Conservation (phyloP, 2,113 vertebrate genomes). For the Verasper variegatus region DNA sequence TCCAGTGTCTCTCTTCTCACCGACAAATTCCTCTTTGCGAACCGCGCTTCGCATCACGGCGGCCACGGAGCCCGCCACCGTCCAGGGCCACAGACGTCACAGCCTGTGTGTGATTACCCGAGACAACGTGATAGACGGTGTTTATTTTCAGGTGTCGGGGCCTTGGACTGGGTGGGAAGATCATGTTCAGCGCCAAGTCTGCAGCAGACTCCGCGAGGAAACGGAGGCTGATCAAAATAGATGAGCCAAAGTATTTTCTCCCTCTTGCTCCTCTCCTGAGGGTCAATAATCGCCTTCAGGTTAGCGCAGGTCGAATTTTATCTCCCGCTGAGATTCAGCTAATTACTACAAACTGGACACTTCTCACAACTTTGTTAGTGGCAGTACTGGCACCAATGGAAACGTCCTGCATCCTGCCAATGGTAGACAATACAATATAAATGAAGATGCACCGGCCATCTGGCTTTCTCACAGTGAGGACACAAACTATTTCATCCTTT, state of each 20-base stretch:
- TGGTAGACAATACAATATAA: background rate
- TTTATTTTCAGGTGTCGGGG: conserved; percentile 58
- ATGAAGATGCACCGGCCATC: background rate
- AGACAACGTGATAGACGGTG: conserved; percentile 34
- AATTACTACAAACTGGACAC: conserved; percentile 16
- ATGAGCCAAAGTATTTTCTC: conserved; percentile 34
- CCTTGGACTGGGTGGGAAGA: conserved; percentile 22
- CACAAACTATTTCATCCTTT: conserved; percentile 15
- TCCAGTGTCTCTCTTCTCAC: conserved; percentile 40
- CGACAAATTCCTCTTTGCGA: too few species aligned
- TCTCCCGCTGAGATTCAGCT: background rate
- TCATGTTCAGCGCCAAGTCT: background rate
- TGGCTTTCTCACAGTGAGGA: conserved; percentile 14
- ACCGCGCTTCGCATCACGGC: background rate
- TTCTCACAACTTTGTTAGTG: conserved; percentile 13
- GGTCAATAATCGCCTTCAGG: conserved; percentile 29
- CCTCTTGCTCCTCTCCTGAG: conserved; percentile 5
- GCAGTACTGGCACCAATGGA: background rate
- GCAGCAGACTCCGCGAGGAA: conserved; percentile 9
- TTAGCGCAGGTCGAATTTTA: conserved; percentile 5
- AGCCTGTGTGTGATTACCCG: conserved; percentile 44
- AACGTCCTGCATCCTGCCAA: conserved; percentile 1
- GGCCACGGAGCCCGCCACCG: conserved; percentile 35
- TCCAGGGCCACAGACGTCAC: conserved; percentile 6
- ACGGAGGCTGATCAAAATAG: conserved; percentile 42